Evolutionary conservation across 2,797 vertebrate genomes (phyloP), one percentile per base, ranked within the genome.

Genomic region (Prunella strophiata): DNA sequence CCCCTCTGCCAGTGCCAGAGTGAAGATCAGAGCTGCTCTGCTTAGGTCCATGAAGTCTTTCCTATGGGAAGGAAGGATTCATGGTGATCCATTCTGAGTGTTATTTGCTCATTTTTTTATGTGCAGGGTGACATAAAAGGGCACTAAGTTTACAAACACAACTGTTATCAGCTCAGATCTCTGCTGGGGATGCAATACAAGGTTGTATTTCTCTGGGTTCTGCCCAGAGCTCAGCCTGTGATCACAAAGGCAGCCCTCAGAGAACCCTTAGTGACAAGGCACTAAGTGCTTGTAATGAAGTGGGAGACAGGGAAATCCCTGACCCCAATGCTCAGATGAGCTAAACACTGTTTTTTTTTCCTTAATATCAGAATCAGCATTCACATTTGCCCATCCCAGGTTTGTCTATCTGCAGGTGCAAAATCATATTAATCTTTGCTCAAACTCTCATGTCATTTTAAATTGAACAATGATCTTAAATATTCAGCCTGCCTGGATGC

Each of bases 81-180:
- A 26, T 1, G 0, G 2, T 21, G 16, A 62, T 26, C 22, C 2
- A 0, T 68, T 59, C 21, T 11, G 27, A 52, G n/a, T 65, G 30
- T n/a, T 54, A n/a, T 15, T 81, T 85, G 17, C 51, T 58, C 38
- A 2, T 21, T 63, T 42, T 70, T 75, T 65, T 8, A 38, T 0
- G 0, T 17, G 27, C 2, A 6, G 30, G 40, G 13, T 47, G 51
- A 66, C 13, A 12, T 27, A 42, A 59, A 84, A 66, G 18, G 34
- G 21, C 26, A 27, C 9, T 59, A 47, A 72, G 20, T 55, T 73
- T 63, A 51, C 26, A 73, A 55, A 70, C 21, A 34, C 17, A 59
- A 7, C 26, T 11, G 11, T 10, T 82, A 38, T 10, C 51, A 50
- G 43, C 34, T 89, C 2, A 11, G 5, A 22, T 23, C n/a, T 85